Percentiles rank a stretch among this genome's conserved stretches.
Evolutionary conservation across 2,113 vertebrate species (phyloP).

Genomic region (Baryphthengus martii): DNA sequence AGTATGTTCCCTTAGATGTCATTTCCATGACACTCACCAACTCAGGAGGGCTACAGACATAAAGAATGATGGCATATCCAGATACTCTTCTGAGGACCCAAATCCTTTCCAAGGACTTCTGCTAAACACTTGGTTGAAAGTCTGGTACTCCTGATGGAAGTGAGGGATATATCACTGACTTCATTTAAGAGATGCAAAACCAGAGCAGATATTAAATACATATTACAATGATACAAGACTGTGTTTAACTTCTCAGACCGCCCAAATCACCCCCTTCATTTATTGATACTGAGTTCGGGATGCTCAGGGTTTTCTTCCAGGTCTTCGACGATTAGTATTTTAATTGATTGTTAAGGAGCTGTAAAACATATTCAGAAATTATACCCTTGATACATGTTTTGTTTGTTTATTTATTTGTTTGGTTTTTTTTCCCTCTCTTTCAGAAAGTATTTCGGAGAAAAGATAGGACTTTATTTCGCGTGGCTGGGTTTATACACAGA

Average conservation of each 20-base stretch:
- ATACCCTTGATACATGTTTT: background rate
- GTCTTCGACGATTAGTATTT: background rate
- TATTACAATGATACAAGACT: background rate
- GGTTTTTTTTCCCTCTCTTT: background rate
- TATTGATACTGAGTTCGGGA: background rate
- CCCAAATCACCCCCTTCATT: background rate
- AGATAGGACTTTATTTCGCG: conserved; percentile 97
- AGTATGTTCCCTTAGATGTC: background rate
- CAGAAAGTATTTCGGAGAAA: conserved; percentile 99
- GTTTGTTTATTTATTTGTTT: background rate
- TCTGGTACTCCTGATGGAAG: background rate
- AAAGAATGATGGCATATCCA: background rate
- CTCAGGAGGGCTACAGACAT: background rate
- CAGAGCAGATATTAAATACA: background rate
- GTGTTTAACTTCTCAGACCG: background rate
- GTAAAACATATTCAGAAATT: background rate
- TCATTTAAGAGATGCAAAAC: background rate
- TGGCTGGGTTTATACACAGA: conserved; percentile 97
- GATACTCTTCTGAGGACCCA: background rate
- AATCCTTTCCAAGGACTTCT: background rate
- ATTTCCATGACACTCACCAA: background rate
- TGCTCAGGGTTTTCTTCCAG: background rate
- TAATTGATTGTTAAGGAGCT: background rate
- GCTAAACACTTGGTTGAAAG: background rate
- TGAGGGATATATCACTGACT: background rate